Evolutionary conservation across 2,113 vertebrate species (phyloP), one percentile per base, ranked within the genome.

Genomic region (Cinclus mexicanus): DNA sequence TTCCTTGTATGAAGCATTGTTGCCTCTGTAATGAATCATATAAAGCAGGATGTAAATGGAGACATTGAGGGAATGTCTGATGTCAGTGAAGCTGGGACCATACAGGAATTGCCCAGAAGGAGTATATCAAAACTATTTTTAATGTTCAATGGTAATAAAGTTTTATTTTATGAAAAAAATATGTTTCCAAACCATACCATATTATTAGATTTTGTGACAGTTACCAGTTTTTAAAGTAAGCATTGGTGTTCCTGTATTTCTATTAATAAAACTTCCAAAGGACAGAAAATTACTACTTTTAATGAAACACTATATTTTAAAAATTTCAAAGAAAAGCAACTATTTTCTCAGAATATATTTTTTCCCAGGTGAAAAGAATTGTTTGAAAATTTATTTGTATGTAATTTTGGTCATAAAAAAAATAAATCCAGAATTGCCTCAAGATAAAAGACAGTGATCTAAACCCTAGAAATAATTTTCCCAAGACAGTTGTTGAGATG

Each of bases 1-100:
- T 41, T 52, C 56, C 52, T 71, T 1, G 1, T 39, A 23, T 0
- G 0, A 56, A 56, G 13, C 37, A 8, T 33, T 2, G 0, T 33
- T 69, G 26, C 50, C 41, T 65, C 46, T 12, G 15, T 11, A 39
- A 75, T 50, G 41, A 14, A 10, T 22, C 29, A 37, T 33, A 44
- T 35, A 57, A 79, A 61, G 41, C 46, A 70, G 56, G 52, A 44
- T 3, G 1, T 26, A 20, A 24, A 47, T 12, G 18, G 17, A 77
- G 50, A 10, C 13, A 3, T 25, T 77, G 57, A 65, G 37, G n/a
- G 14, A 63, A 70, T 46, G 29, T 70, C 31, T 49, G 6, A 1
- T 23, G 25, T 31, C 37, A 20, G 64, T 57, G 60, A 87, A 84
- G 28, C 20, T 89, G 42, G 24, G 11, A 69, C 19, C 14, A 18